Evolutionary conservation across 2,888 invertebrate species (phyloP), one percentile per base, ranked within the genome.

Genomic region (Melanargia galathea): DNA sequence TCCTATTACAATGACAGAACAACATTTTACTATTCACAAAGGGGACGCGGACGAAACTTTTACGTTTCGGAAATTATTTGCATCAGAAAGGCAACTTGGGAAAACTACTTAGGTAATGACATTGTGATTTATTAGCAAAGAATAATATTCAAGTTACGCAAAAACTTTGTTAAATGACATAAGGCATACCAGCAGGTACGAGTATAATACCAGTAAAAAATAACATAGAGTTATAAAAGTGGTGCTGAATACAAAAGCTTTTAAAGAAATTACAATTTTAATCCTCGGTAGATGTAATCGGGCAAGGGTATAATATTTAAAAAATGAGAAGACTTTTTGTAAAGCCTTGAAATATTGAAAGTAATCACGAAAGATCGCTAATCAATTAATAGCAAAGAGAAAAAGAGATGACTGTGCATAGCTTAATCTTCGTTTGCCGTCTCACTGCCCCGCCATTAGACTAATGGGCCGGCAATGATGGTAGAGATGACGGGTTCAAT

Each of bases 391-490:
- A 82, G 79, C 78, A 72, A 76, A 73, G 76, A 75, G 77, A 78
- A 82, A 84, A 59, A 83, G 76, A 79, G 84, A 87, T 87, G 87
- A 86, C 83, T 79, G 79, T 75, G 84, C 86, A 80, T 72, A 72
- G 81, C 81, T 83, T 87, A 87, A 87, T 87, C 86, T 85, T 80
- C 80, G 83, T 85, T 81, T 81, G 83, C 85, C 84, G 81, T 81
- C 81, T 87, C 87, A 87, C 83, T 84, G 84, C 74, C 75, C 79
- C 72, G 79, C 81, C 83, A 87, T 87, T 87, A 87, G 82, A 78
- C 79, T 87, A 88, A 88, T 87, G 87, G 86, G 83, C 76, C 45
- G 62, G 45, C 40, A 16, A 51, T 48, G 16, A 30, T 43, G n/a
- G n/a, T n/a, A n/a, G n/a, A 26, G 70, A 71, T 66, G 76, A 79